Percentiles rank a stretch among this genome's conserved stretches.
Evolutionary conservation across 2,113 vertebrate genomes (phyloP).

Genomic region (Corythaeola cristata): DNA sequence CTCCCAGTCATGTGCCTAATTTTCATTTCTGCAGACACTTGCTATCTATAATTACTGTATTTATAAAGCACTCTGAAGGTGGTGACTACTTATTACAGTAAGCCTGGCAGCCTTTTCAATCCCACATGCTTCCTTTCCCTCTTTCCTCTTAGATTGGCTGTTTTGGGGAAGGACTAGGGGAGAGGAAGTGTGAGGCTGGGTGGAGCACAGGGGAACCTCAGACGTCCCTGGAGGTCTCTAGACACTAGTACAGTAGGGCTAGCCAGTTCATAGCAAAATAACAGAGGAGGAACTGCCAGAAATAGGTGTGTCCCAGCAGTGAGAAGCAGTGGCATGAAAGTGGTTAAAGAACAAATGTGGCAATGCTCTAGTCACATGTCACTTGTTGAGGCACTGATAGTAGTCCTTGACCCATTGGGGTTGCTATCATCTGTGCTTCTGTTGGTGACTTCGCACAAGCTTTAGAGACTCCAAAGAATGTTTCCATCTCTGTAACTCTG

Average conservation of each 20-base stretch:
- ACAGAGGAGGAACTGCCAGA: not conserved
- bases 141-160: not conserved
- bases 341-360: not conserved
- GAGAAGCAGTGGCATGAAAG: not conserved
- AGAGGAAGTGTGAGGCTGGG: not conserved
- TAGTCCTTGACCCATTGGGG: fast-evolving
- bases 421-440: not conserved
- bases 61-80: not conserved
- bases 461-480: not conserved
- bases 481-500: not conserved
- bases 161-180: not conserved
- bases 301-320: not conserved
- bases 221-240: not conserved
- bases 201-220: not conserved
- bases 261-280: fast-evolving
- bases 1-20: not conserved
- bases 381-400: not conserved
- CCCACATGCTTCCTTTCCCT: not conserved
- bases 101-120: not conserved
- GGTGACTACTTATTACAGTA: not conserved
- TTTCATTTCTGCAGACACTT: not conserved
- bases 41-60: not conserved
- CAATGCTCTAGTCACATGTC: not conserved
- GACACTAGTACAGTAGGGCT: no score
- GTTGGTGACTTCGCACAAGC: not conserved